Evolutionary conservation across 2,113 vertebrate species (phyloP), one percentile per base, ranked within the genome.

Genomic region (Leptobrachium ailaonicum): DNA sequence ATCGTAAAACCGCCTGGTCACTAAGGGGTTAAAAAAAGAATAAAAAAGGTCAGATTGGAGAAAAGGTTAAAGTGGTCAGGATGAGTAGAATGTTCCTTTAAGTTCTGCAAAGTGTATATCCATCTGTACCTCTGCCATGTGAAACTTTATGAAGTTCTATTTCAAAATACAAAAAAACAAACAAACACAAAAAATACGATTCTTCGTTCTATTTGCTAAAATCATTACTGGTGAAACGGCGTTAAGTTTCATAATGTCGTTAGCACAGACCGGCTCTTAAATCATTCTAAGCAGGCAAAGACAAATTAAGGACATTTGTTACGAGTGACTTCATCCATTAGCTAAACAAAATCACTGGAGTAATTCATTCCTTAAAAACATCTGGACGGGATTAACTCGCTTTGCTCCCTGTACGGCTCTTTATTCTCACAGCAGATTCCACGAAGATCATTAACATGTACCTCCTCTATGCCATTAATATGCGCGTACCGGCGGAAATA

Each of bases 321-420:
- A 42, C 47, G 56, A 9, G 40, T 44, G 76, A 77, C 13, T 69
- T 70, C 14, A 70, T 77, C 60, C 43, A 70, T 77, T 32, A 62
- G 54, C 67, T 32, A 40, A 77, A 77, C 56, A 2, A 12, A 60
- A 10, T 60, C 56, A 60, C 53, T 4, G 2, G 76, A 47, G 66
- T 58, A 62, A 77, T 76, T 66, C 53, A 68, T 68, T 76, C 68
- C 56, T n/a, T 60, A 32, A 50, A 70, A 77, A 77, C 66, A 77
- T 77, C 76, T 77, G 66, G 66, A 77, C 53, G 2, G 4, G 41
- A 40, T 47, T 1, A 70, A 20, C 58, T 70, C n/a, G 6, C 62
- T 13, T 64, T 64, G 62, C 40, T 67, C 62, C 63, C 74, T 66
- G 64, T 41, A 76, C 44, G n/a, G 10, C 14, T 66, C 75, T 7